Percentiles rank a stretch among this genome's conserved stretches.
These are phyloP conservation scores for Alloscopus bannaensis DNA, from an alignment of 2,888 invertebrate genomes.

Conservation along the genomic window DNA sequence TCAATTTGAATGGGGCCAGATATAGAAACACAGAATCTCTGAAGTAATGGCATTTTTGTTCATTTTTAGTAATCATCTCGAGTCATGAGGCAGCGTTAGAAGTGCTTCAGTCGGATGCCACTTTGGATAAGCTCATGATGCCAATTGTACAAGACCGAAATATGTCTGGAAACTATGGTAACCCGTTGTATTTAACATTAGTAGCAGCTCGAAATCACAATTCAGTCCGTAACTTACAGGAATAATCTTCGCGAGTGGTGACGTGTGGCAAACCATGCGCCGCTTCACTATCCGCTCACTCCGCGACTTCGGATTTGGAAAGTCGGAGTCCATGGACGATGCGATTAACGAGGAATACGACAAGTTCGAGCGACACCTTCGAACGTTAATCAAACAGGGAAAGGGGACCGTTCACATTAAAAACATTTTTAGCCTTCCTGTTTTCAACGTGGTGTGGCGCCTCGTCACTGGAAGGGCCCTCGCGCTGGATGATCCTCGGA, in stretches of 20 bases:
- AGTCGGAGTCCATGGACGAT: conserved; percentile 29
- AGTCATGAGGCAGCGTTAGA: too few relatives aligned
- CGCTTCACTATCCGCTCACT: conserved; percentile 31
- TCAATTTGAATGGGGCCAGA: too few relatives aligned
- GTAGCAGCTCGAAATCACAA: too few relatives aligned
- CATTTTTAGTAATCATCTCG: too few relatives aligned
- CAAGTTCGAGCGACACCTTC: conserved; percentile 16
- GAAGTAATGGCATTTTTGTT: too few relatives aligned
- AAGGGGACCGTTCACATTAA: neutral
- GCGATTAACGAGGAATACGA: conserved; percentile 27
- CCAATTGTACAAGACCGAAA: too few relatives aligned
- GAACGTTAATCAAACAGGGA: neutral
- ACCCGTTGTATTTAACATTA: too few relatives aligned
- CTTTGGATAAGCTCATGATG: too few relatives aligned
- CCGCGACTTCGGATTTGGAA: conserved; percentile 54
- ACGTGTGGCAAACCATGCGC: conserved; percentile 18
- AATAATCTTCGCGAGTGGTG: conserved; percentile 14
- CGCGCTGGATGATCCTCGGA: neutral
- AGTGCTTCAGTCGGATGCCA: too few relatives aligned
- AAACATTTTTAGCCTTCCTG: neutral
- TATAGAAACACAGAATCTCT: too few relatives aligned
- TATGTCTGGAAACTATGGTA: too few relatives aligned
- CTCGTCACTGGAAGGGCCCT: neutral
- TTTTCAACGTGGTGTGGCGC: conserved; percentile 18
- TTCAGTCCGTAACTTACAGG: too few relatives aligned